Evolutionary conservation across 2,797 vertebrate genomes (phyloP), one percentile per base, ranked within the genome.

Genomic region (Crax fasciolata): DNA sequence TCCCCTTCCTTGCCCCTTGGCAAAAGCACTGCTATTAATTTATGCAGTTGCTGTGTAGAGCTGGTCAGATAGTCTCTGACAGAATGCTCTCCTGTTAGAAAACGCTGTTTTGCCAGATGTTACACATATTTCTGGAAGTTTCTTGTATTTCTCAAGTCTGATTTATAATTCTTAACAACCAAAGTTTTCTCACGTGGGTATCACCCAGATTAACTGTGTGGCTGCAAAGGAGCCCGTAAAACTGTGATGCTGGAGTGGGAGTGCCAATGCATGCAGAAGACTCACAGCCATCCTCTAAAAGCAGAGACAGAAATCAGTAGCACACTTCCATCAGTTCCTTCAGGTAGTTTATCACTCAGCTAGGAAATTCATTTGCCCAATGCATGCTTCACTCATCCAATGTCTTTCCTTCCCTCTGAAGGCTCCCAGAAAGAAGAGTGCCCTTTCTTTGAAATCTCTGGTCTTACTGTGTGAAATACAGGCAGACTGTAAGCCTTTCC

Each of bases 1-100:
- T 85, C 54, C 61, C 76, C 49, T 87, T 78, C 65, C 79, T 54
- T 90, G 46, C 55, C 88, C 85, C 77, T 88, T 68, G 76, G 82
- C 87, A 91, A 83, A 91, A 74, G 15, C 0, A 1, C 67, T 84
- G 57, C 32, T 65, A 84, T 58, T 87, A 81, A 84, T 91, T 93
- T 87, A 70, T 81, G 71, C 51, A 57, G 51, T 77, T 77, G 38
- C 51, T 77, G 25, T 73, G 48, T 66, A 65, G 54, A 87, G 67
- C 30, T 62, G 71, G 66, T 57, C 78, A 84, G 70, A 75, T 84
- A 43, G 62, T 90, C 85, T 85, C 77, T 90, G 48, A 23, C 9
- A 70, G 59, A 90, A 59, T 41, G 7, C 16, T 46, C 71, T 77
- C n/a, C 52, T 71, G 11, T 59, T 89, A 71, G 58, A 78, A 93